These are phyloP conservation scores for Sarcophaga variegata DNA, from an alignment of 2,888 invertebrate species.

Conservation along the genomic window DNA sequence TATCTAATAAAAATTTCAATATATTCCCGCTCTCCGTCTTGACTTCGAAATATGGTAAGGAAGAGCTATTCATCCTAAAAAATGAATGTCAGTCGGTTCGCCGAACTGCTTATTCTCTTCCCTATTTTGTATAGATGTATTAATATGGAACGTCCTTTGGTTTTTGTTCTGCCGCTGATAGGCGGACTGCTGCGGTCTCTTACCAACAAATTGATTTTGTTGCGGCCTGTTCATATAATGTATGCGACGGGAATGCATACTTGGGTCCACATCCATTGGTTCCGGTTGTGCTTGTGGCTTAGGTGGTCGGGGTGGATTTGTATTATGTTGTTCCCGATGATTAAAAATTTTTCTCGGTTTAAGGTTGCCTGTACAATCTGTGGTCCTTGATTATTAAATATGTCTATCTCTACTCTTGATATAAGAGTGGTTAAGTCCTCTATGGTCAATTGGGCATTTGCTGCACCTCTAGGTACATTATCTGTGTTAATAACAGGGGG, in stretches of 20 bases:
- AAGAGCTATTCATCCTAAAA: conserved; percentile 51
- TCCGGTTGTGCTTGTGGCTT: conserved; percentile 14
- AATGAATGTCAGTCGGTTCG: conserved; percentile 39
- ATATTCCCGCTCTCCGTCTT: conserved; percentile 38
- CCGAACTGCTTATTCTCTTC: conserved; percentile 21
- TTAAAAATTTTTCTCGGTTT: not conserved
- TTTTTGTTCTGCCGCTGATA: conserved; percentile 4
- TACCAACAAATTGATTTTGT: too few species aligned
- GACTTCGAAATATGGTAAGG: conserved; percentile 49
- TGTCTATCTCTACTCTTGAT: not conserved
- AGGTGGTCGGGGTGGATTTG: not conserved
- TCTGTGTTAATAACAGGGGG: not conserved
- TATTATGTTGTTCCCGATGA: too few species aligned
- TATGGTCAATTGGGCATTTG: not conserved
- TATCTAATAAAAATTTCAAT: conserved; percentile 39
- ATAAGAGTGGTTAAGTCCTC: not conserved
- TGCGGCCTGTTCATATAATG: not conserved
- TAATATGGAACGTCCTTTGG: conserved; percentile 53
- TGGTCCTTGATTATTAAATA: not conserved
- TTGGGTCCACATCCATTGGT: conserved; percentile 12
- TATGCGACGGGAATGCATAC: conserved; percentile 21
- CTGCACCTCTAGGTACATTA: not conserved
- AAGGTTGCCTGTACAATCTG: not conserved
- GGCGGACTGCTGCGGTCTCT: not conserved
- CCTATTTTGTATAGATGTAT: not conserved